Evolutionary conservation across 1,140 invertebrate genomes (phyloP), one percentile per base, ranked within the genome.

Genomic region (Nasonia giraulti): DNA sequence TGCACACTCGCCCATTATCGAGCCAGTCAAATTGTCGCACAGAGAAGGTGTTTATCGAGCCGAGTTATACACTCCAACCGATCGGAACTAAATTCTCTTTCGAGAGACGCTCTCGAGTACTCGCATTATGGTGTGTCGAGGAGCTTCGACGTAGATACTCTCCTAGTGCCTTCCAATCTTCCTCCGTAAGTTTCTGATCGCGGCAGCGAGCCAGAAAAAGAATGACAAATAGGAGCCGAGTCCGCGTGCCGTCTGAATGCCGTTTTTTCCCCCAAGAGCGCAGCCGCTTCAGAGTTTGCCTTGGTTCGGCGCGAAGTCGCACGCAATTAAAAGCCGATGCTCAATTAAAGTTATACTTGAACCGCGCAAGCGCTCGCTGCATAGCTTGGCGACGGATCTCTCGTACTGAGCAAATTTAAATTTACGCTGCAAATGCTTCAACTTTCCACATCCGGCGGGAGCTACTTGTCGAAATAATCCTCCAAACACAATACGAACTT

Each of bases 181-280:
- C 47, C 23, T 69, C n/a, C 12, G 11, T 31, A 62, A 78, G 76
- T 78, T 78, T 62, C 47, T 62, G 33, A 77, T 77, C 44, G 14
- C n/a, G 44, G 27, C 75, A 75, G 47, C 47, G 11, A 50, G 47
- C 11, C 47, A 7, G 12, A 55, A 55, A 44, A 14, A 55, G 50
- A 8, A 20, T 55, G 11, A 55, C 50, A 20, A 55, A 55, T 0
- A 55, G 50, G 17, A 27, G 27, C 27, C 27, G 27, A 27, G 27
- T 27, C 17, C 50, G 3, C 50, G 2, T 55, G 50, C 14, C 12
- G 2, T 55, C 50, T 55, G 55, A 62, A 62, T 62, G 27, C 27
- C 14, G 17, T n/a, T 62, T 62, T 27, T 62, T 62, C 55, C 6
- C 20, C 7, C 40, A 44, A 44, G 10, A 44, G 6, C 10, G 0